Evolutionary conservation across 92 coral and sea anemone genomes (phyloP), one percentile per base, ranked within the genome.

Genomic region (Phenganax stokvisi): DNA sequence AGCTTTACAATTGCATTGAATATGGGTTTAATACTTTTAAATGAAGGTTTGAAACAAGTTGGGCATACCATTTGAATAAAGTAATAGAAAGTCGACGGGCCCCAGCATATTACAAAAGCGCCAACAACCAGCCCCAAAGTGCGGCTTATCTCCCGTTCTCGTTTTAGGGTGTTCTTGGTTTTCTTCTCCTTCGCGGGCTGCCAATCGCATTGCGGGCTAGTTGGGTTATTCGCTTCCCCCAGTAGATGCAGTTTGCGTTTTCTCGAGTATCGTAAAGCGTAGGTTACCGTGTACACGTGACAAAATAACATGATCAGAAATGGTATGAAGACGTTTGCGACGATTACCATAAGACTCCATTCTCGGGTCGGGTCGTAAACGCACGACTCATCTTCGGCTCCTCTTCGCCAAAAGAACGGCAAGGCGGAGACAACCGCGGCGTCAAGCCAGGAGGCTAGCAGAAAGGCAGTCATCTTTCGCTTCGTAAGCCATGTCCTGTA

Each of bases 321-420:
- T 61, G 99, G 99, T 13, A 86, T 52, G 8, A 96, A 66, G 11
- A 96, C 99, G 59, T 96, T 96, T 9, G 85, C 51, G 0, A 83
- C 85, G 16, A 96, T 96, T 0, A 92, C 99, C 99, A 92, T 96
- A 16, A 92, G 81, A 61, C 97, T 92, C 99, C 99, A 96, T 91
- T 92, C 90, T 71, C 81, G 89, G 56, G 99, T 89, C 25, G 99
- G 99, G 56, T 84, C 82, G 85, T 90, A 92, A 27, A 64, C 84
- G 81, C 99, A 96, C 64, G 85, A 89, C 28, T 65, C 79, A 20
- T 84, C 10, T 7, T 81, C 65, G 58, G 74, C 76, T 54, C 79
- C 73, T 73, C 75, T 84, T 56, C 83, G 86, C 92, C 93, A 89
- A 64, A 96, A 72, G 57, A 96, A 96, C 51, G 99, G 99, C 67